These are phyloP conservation scores for Popillia japonica DNA, from an alignment of 1,140 invertebrate genomes.

Conservation along the genomic window DNA sequence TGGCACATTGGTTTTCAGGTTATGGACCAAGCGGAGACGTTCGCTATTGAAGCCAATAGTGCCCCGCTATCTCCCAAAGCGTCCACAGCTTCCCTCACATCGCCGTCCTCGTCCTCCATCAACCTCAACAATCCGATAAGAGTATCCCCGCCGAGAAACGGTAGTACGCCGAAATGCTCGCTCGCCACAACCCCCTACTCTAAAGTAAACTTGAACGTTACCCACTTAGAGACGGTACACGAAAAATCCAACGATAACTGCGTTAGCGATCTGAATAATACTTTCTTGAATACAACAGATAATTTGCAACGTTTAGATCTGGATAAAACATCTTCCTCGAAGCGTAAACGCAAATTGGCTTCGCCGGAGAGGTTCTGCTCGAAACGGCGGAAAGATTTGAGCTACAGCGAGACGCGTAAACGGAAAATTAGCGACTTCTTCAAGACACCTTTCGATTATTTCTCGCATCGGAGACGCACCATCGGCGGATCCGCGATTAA, in stretches of 20 bases:
- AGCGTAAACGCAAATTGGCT: conserved; percentile 53
- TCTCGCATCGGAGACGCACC: conserved; percentile 56
- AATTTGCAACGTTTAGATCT: conserved; percentile 42
- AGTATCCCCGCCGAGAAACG: conserved; percentile 4
- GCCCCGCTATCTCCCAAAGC: conserved; percentile 50
- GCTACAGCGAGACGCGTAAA: conserved; percentile 53
- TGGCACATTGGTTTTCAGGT: conserved; percentile 58
- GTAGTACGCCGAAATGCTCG: conserved; percentile 14
- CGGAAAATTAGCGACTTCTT: conserved; percentile 56
- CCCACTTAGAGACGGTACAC: conserved; percentile 50
- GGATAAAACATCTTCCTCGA: conserved; percentile 47
- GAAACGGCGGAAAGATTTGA: conserved; percentile 55
- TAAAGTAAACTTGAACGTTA: conserved; percentile 27
- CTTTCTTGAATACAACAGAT: conserved; percentile 48
- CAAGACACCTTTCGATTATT: conserved; percentile 57
- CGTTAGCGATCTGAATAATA: conserved; percentile 44
- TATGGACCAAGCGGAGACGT: conserved; percentile 56
- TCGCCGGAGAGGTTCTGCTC: conserved; percentile 48
- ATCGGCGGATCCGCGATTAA: conserved; percentile 50
- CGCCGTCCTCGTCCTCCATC: conserved; percentile 35
- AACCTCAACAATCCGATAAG: conserved; percentile 40
- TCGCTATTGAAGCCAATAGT: conserved; percentile 53
- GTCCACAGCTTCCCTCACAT: conserved; percentile 39
- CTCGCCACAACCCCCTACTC: conserved; percentile 8
- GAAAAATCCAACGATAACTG: conserved; percentile 51